Conservation (phyloP, 2,888 invertebrate genomes). For the Philopedon plagiatum region DNA sequence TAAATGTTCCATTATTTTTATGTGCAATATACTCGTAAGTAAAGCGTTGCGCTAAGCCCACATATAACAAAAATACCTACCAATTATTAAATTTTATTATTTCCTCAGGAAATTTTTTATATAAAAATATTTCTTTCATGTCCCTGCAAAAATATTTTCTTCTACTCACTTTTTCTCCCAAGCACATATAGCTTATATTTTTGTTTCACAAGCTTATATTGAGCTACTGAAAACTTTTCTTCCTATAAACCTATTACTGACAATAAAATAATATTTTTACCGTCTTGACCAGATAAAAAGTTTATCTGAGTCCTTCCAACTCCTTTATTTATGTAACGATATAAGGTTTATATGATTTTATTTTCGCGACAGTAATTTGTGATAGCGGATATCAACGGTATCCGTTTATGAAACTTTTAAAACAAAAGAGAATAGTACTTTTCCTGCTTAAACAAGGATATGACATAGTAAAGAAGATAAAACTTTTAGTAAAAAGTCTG, state of each 20-base stretch:
- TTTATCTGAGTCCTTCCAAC: not conserved
- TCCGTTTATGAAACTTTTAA: not conserved
- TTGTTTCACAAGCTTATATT: conserved; percentile 7
- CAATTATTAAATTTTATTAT: too few relatives aligned
- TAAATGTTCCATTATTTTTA: too few relatives aligned
- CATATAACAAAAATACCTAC: too few relatives aligned
- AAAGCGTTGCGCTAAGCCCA: too few relatives aligned
- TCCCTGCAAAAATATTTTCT: too few relatives aligned
- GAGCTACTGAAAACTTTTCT: not conserved
- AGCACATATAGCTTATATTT: not conserved
- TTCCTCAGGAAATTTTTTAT: too few relatives aligned
- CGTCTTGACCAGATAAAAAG: conserved; percentile 7
- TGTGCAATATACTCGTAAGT: too few relatives aligned
- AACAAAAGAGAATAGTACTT: not conserved
- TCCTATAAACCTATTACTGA: not conserved
- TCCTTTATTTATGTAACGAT: not conserved
- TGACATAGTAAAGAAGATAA: too few relatives aligned
- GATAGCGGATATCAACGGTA: not conserved
- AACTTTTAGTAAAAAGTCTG: too few relatives aligned
- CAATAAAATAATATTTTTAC: conserved; percentile 12
- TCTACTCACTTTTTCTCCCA: not conserved
- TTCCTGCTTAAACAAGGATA: not conserved
- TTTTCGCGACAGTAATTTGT: not conserved
- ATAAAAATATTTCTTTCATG: too few relatives aligned
- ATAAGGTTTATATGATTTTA: not conserved